Evolutionary conservation across 2,797 vertebrate species (phyloP).

Genomic region (Picus viridis): DNA sequence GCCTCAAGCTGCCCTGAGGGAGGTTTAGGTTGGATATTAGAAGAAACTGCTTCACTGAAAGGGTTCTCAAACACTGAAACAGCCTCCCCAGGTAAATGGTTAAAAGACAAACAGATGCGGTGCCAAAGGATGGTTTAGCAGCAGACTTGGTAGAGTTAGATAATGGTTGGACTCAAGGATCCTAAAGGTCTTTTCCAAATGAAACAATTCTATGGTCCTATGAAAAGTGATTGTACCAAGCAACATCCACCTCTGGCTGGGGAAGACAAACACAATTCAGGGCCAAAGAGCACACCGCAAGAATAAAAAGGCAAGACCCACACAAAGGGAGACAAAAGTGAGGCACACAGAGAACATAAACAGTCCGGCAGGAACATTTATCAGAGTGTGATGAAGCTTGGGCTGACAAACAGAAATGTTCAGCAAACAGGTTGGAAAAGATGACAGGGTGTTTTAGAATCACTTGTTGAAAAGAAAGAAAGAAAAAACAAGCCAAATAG

Average conservation of each 20-base stretch:
- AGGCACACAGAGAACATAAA: not conserved
- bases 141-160: too few relatives aligned
- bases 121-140: too few relatives aligned
- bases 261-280: not conserved
- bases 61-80: too few relatives aligned
- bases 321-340: not conserved
- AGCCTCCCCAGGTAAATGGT: too few relatives aligned
- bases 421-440: constrained; percentile 3
- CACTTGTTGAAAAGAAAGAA: not conserved
- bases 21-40: too few relatives aligned
- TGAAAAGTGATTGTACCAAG: not conserved
- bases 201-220: too few relatives aligned
- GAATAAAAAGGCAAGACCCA: not conserved
- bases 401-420: constrained; percentile 29
- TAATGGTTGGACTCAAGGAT: too few relatives aligned
- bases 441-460: not conserved
- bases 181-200: too few relatives aligned
- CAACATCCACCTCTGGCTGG: not conserved
- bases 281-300: not conserved
- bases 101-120: too few relatives aligned
- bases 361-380: not conserved
- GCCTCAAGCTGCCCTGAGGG: too few relatives aligned
- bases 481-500: not conserved
- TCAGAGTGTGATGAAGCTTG: not conserved
- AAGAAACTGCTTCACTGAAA: too few relatives aligned